Conservation (phyloP, 2,113 vertebrate species). For the Antigone vipio region DNA sequence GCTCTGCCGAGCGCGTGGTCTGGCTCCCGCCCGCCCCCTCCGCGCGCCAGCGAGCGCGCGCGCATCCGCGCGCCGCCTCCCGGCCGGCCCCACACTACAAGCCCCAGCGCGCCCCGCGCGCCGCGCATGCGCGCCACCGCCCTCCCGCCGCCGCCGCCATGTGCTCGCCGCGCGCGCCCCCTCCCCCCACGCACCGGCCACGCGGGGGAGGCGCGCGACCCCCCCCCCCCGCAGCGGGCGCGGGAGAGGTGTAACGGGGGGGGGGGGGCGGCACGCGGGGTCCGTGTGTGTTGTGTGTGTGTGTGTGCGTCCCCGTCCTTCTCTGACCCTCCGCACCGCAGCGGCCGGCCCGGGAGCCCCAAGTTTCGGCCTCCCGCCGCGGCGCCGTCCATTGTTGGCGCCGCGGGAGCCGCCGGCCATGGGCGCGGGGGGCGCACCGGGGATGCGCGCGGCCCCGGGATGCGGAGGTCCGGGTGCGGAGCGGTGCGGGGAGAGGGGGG, state of each 20-base stretch:
- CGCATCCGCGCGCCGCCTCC: background rate
- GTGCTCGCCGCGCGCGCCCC: background rate
- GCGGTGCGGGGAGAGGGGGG: background rate
- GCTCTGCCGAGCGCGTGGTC: background rate
- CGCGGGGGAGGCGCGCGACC: background rate
- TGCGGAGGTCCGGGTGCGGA: too few relatives aligned
- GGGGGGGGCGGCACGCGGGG: too few relatives aligned
- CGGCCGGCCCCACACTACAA: constrained; percentile 5
- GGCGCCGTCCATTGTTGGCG: background rate
- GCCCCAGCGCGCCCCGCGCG: constrained; percentile 2
- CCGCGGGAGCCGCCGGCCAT: background rate
- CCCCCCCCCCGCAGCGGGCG: background rate
- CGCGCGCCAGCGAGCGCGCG: background rate
- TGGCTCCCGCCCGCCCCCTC: background rate
- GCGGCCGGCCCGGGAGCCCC: background rate
- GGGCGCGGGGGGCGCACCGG: background rate
- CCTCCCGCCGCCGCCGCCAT: background rate
- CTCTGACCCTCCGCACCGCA: too few relatives aligned
- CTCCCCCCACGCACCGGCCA: background rate
- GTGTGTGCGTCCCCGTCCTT: too few relatives aligned
- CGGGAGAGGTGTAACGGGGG: too few relatives aligned
- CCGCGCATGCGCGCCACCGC: background rate
- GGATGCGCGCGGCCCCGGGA: too few relatives aligned
- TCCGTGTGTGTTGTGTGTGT: too few relatives aligned
- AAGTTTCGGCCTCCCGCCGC: background rate